Evolutionary conservation across 2,113 vertebrate genomes (phyloP).

Genomic region (Myotis yumanensis): DNA sequence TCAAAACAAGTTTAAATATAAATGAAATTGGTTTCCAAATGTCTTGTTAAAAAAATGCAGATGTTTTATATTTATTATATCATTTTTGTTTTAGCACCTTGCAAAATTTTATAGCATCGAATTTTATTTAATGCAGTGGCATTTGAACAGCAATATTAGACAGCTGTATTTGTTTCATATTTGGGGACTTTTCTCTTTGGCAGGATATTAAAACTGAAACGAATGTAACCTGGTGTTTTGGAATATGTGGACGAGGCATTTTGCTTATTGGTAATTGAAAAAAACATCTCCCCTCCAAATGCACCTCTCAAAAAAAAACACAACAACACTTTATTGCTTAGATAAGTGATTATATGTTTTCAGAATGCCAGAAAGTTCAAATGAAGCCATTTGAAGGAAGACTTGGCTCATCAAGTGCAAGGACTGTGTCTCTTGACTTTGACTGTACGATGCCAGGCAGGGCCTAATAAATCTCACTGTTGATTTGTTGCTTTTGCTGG

Average conservation of each 20-base stretch:
- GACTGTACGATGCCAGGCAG: neutral
- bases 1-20: constrained; percentile 87
- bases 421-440: constrained; percentile 6
- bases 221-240: constrained; percentile 83
- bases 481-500: constrained; percentile 64
- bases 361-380: constrained; percentile 72
- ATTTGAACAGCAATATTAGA: constrained; percentile 84
- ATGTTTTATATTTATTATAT: constrained; percentile 88
- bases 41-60: constrained; percentile 85
- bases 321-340: constrained; percentile 61
- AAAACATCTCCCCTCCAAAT: constrained; percentile 66
- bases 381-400: constrained; percentile 53
- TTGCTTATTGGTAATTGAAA: constrained; percentile 77
- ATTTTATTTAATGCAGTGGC: constrained; percentile 85
- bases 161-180: constrained; percentile 84
- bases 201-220: constrained; percentile 85
- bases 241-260: constrained; percentile 78
- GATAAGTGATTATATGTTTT: constrained; percentile 74
- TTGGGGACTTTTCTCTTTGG: constrained; percentile 76
- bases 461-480: constrained; percentile 1
- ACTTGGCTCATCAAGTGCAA: constrained; percentile 20
- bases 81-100: constrained; percentile 87
- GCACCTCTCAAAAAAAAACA: neutral
- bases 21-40: constrained; percentile 84
- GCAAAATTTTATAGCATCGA: constrained; percentile 85